Evolutionary conservation across 2,797 vertebrate species (phyloP).

Genomic region (Arnoldichthys spilopterus): DNA sequence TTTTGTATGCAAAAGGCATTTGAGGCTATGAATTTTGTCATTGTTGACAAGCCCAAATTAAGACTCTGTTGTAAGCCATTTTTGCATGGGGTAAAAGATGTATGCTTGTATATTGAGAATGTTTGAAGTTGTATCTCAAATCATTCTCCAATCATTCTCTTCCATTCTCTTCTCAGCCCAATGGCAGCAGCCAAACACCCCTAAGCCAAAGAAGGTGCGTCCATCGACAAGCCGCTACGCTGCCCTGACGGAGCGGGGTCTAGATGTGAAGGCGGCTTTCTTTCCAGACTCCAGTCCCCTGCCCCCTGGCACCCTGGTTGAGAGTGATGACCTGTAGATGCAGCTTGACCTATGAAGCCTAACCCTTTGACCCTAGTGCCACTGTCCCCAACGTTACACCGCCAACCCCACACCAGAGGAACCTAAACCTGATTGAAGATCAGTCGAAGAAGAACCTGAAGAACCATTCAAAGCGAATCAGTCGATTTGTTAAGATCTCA

Average conservation of each 20-base stretch:
- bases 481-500: neutral
- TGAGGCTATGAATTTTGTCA: no score
- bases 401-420: conserved; percentile 22
- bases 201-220: conserved; percentile 93
- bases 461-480: neutral
- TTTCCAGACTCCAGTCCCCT: conserved; percentile 92
- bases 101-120: no score
- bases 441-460: neutral
- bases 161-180: conserved; percentile 78
- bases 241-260: conserved; percentile 94
- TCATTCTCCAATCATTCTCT: neutral
- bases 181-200: conserved; percentile 93
- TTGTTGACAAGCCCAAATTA: no score
- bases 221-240: conserved; percentile 96
- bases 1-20: no score
- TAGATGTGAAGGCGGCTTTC: conserved; percentile 98
- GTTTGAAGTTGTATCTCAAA: neutral
- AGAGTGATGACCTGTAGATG: conserved; percentile 94
- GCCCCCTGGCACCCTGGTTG: conserved; percentile 87
- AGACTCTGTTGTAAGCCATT: no score
- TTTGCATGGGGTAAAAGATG: no score
- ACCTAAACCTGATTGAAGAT: neutral
- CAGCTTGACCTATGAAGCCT: conserved; percentile 26
- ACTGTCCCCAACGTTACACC: conserved; percentile 32
- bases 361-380: conserved; percentile 33